Conservation (phyloP, 2,888 invertebrate genomes). For the Lymantria monacha region DNA sequence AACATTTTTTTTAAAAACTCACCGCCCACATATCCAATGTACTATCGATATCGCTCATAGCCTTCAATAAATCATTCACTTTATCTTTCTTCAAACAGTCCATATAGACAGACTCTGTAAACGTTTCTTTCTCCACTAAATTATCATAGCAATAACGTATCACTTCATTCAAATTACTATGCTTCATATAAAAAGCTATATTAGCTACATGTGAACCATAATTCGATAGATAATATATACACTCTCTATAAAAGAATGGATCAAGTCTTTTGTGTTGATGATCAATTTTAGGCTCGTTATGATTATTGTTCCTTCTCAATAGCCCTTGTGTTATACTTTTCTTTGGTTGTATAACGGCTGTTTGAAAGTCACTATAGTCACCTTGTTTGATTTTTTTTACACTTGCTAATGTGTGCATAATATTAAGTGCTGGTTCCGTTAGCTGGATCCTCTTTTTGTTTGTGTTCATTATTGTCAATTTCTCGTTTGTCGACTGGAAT, state of each 20-base stretch:
- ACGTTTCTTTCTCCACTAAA: slow-evolving; percentile 85
- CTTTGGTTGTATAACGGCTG: slow-evolving; percentile 58
- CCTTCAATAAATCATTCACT: slow-evolving; percentile 82
- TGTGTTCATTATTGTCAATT: slow-evolving; percentile 63
- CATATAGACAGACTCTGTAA: slow-evolving; percentile 87
- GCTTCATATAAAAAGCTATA: slow-evolving; percentile 88
- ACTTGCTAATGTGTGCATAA: slow-evolving; percentile 82
- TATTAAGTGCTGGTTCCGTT: slow-evolving; percentile 82
- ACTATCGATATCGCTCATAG: slow-evolving; percentile 85
- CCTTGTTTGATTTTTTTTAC: slow-evolving; percentile 81
- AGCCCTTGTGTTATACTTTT: slow-evolving; percentile 74
- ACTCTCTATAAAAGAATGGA: slow-evolving; percentile 87
- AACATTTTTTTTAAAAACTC: slow-evolving; percentile 27
- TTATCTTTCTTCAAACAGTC: slow-evolving; percentile 85
- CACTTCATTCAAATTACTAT: slow-evolving; percentile 86
- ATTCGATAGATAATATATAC: slow-evolving; percentile 89
- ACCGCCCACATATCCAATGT: slow-evolving; percentile 87
- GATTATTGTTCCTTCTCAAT: slow-evolving; percentile 58
- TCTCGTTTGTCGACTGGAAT: slow-evolving; percentile 67
- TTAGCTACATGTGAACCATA: slow-evolving; percentile 90
- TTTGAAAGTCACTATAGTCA: slow-evolving; percentile 79
- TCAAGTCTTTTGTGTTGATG: slow-evolving; percentile 67
- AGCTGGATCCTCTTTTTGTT: slow-evolving; percentile 74
- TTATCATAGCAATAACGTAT: slow-evolving; percentile 87
- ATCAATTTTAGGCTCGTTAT: slow-evolving; percentile 59